Evolutionary conservation across 1,140 invertebrate genomes (phyloP).

Genomic region (Aphis gossypii): DNA sequence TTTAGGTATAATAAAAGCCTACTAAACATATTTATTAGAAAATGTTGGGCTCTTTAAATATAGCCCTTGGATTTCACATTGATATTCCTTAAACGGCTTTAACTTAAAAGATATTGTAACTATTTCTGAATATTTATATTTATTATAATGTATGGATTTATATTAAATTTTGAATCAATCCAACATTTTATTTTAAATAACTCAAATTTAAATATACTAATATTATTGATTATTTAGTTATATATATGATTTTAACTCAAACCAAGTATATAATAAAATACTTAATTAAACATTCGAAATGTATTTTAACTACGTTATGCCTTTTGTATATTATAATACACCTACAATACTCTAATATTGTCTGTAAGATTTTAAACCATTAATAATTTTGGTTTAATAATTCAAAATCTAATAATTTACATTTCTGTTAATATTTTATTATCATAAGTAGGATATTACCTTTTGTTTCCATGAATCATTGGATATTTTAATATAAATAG

Average conservation of each 20-base stretch:
- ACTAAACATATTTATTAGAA: background rate
- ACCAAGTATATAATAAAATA: background rate
- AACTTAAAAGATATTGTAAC: background rate
- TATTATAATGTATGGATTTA: background rate
- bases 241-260: background rate
- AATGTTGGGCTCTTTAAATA: background rate
- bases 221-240: background rate
- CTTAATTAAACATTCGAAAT: background rate
- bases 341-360: background rate
- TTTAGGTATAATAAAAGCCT: background rate
- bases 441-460: background rate
- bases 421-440: background rate
- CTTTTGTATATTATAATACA: background rate
- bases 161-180: background rate
- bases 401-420: background rate
- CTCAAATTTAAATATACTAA: background rate
- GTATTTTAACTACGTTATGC: background rate
- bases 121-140: background rate
- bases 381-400: background rate
- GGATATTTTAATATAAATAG: slow-evolving; percentile 81
- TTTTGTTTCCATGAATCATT: slow-evolving; percentile 69
- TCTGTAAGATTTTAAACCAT: background rate
- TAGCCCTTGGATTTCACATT: background rate
- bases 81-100: background rate
- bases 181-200: background rate